Evolutionary conservation across 2,113 vertebrate genomes (phyloP).

Genomic region (Dromiciops gliroides): DNA sequence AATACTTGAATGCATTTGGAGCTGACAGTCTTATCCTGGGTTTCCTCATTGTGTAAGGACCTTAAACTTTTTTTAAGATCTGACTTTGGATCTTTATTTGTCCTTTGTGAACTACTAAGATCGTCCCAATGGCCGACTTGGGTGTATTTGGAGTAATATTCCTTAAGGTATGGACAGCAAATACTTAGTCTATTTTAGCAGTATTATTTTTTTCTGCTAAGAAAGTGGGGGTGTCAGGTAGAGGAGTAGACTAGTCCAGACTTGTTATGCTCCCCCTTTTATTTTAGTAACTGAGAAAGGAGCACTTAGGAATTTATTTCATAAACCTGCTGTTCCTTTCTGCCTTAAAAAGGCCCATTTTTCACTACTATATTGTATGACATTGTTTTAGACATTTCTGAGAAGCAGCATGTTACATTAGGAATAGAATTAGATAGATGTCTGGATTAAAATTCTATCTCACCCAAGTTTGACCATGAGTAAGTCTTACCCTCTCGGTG

Average conservation of each 20-base stretch:
- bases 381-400: slow-evolving; percentile 41
- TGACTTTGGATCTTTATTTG: not conserved
- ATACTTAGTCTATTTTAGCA: not conserved
- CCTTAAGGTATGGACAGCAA: slow-evolving; percentile 23
- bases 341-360: slow-evolving; percentile 6
- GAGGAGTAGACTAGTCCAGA: not conserved
- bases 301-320: slow-evolving; percentile 33
- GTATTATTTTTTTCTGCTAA: slow-evolving; percentile 45
- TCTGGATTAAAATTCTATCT: not conserved
- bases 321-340: slow-evolving; percentile 5
- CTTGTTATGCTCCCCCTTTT: slow-evolving; percentile 23
- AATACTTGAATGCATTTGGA: not conserved
- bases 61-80: slow-evolving; percentile 5
- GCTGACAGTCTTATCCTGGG: not conserved
- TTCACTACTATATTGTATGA: slow-evolving; percentile 11
- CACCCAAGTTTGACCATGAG: not conserved
- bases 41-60: not conserved
- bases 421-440: not conserved
- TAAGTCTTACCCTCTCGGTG: not conserved
- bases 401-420: not conserved
- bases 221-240: slow-evolving; percentile 5
- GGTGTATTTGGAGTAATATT: not conserved
- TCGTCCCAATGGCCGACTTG: not conserved
- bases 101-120: slow-evolving; percentile 33
- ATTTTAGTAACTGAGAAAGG: slow-evolving; percentile 34